Evolutionary conservation across 92 coral and sea anemone species (phyloP), one percentile per base, ranked within the genome.

Genomic region (Bergia puertoricense): DNA sequence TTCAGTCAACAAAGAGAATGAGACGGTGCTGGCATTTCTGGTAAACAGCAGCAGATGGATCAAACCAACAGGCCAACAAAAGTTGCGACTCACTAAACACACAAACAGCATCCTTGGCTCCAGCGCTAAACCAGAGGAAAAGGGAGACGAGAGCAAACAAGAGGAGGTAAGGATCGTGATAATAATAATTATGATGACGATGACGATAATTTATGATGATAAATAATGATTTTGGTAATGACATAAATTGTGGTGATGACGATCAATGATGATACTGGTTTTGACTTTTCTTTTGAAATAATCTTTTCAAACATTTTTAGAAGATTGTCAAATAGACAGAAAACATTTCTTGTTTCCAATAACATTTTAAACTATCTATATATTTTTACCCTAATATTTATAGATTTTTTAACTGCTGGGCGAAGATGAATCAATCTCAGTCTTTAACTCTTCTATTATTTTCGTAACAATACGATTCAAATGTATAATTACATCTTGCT

Each of bases 21-120:
- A 95, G 23, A 95, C 98, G 42, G 90, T 92, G 1, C 86, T 95
- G 20, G 92, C 96, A 0, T 95, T 95, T 90, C 92, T 95, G 74
- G 91, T 95, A 69, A 94, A 94, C 92, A 93, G 92, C 88, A 89
- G 89, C 39, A 94, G 96, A 14, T 95, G 98, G 98, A 91, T 94
- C 77, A 95, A 92, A 51, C 89, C 86, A 5, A 88, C 94, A 2
- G 88, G 90, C n/a, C 89, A 89, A 41, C 96, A 95, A 76, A 89
- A 86, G 42, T 94, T 85, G 30, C 94, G 93, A 22, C 94, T 95
- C 51, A 20, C 82, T 38, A 94, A 92, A 80, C 90, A 93, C 86
- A 86, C 88, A 56, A 89, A 81, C 92, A 83, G 81, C 30, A 68
- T 93, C 73, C 86, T 89, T 72, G 96, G 95, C 9, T 85, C 93